Base-by-base conservation (phyloP, 2,888 invertebrate genomes). In the Sphinx pinastri region DNA sequence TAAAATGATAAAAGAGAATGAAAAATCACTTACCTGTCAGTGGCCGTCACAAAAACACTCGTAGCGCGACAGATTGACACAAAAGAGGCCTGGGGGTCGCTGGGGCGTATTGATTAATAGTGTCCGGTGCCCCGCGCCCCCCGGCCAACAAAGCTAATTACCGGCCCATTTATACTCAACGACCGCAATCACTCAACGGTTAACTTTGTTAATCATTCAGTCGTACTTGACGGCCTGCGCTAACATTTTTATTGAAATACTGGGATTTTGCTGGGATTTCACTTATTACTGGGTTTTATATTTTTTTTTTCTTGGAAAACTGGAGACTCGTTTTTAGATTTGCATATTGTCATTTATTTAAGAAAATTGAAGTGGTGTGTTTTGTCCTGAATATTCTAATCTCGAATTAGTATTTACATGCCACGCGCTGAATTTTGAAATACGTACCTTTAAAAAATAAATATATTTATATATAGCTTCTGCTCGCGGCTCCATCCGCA, bases 41-140 rank as follows among this genome's bases (percentile, higher is more conserved):
- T 72, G 73, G 70, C 63, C 75, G 75, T 75, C 72, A 77, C 76
- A 78, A 78, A 78, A 78, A 78, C 77, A 70, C 70, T 47, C 38
- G 25, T 49, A 73, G 67, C 31, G 67, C 67, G 75, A 70, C 73
- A 71, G 77, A 78, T 78, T 76, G 78, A 77, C 78, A 75, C 73
- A 76, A 77, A 72, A 52, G 78, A 74, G 76, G 16, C 49, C 49
- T 11, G 47, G 45, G 49, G 49, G 63, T 45, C 52, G 63, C 25
- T 16, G n/a, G 63, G 69, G 38, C 25, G 70, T 71, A 70, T 71
- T 71, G 75, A 71, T 71, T 68, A 68, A 68, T 68, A 70, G 70
- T 71, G 68, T 63, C 68, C 66, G 47, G 19, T 52, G 54, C 67
- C 55, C 70, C 31, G 58, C 38, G 68, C 58, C 67, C 67, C 55